Base-by-base conservation (phyloP, 2,113 vertebrate species). In the Xenopus borealis region DNA sequence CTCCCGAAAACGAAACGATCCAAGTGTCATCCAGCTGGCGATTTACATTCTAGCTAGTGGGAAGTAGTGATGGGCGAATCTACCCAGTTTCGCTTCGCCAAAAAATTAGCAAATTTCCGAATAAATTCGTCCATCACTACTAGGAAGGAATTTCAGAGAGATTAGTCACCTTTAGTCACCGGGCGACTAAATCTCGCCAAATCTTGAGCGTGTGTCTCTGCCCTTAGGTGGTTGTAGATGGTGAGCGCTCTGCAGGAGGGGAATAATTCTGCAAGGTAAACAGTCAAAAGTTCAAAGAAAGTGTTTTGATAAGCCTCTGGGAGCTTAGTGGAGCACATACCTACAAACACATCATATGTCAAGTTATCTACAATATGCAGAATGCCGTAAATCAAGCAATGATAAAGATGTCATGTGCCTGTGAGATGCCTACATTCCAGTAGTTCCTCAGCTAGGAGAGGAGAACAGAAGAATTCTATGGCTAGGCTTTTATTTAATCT, bases 241-340 rank as follows among this genome's bases (percentile, higher is more conserved):
- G 75, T 78, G 72, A 83, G 66, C 3, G 71, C 58, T 11, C 71
- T 71, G 53, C 47, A 50, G 82, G 72, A 83, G 80, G 57, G 59
- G 80, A 81, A 67, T 80, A 80, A 69, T 81, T 80, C 80, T 79
- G 69, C 80, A 80, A 78, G 72, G 71, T 79, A 81, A 83, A 83
- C 65, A 81, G 23, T 70, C 73, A 71, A 66, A 69, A 78, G 65
- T 80, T 78, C 71, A 33, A 81, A 69, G 72, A 69, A 84, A 23
- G 18, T 20, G 44, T 78, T 81, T 83, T 66, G 72, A 62, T 78
- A 81, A 83, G 69, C 79, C 53, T 8, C 3, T n/a, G 12, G 55
- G 79, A 78, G 65, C 46, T 74, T 80, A 74, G 50, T 78, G 78
- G 71, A 82, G 18, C 62, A 75, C 27, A 61, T 46, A 59, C 57